Conservation (phyloP, 2,113 vertebrate species). For the Oryzias curvinotus region DNA sequence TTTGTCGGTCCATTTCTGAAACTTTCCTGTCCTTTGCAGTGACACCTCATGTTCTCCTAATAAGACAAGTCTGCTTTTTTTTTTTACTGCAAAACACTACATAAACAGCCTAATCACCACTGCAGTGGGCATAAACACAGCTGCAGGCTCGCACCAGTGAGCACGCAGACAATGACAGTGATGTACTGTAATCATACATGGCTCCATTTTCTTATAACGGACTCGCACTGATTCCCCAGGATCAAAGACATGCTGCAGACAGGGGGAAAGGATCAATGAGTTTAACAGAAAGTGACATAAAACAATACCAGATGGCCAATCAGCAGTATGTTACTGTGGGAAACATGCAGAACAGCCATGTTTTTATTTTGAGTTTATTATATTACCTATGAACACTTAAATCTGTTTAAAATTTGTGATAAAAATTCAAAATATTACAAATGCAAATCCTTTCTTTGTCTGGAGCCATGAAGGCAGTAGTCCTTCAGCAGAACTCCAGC, state of each 20-base stretch:
- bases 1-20: neutral
- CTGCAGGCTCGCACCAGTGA: conserved; percentile 39
- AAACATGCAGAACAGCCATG: conserved; percentile 36
- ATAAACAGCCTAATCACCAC: conserved; percentile 62
- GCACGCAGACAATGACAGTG: conserved; percentile 45
- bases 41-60: conserved; percentile 56
- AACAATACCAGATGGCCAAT: conserved; percentile 73
- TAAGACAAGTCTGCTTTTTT: conserved; percentile 19
- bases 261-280: conserved; percentile 56
- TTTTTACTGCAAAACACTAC: conserved; percentile 30
- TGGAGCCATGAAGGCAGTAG: too few relatives aligned
- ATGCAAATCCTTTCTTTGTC: too few relatives aligned
- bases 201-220: conserved; percentile 66
- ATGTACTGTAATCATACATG: conserved; percentile 53
- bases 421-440: too few relatives aligned
- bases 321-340: conserved; percentile 63
- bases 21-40: neutral
- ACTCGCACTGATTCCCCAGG: conserved; percentile 49
- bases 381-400: conserved; percentile 7
- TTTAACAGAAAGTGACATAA: conserved; percentile 70
- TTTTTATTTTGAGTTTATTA: conserved; percentile 35
- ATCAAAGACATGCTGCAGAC: conserved; percentile 57
- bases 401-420: conserved; percentile 9
- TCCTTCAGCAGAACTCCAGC: too few relatives aligned
- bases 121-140: conserved; percentile 30